Evolutionary conservation across 2,113 vertebrate genomes (phyloP).

Genomic region (Pomatorhinus ruficollis): DNA sequence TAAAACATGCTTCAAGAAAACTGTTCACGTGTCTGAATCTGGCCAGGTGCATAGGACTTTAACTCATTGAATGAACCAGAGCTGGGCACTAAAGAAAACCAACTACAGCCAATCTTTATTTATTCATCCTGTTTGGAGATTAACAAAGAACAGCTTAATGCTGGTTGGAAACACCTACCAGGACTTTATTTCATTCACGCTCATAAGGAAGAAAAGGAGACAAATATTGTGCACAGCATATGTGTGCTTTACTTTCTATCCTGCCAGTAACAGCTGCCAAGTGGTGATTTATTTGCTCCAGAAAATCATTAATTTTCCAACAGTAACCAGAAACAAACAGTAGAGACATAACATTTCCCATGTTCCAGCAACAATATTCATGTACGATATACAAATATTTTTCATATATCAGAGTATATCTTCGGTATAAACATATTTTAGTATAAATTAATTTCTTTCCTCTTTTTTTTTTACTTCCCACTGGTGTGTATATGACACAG

Average conservation of each 20-base stretch:
- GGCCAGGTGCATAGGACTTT: background rate
- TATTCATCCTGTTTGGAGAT: background rate
- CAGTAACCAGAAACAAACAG: slow-evolving; percentile 34
- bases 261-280: slow-evolving; percentile 58
- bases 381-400: background rate
- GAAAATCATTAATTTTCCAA: slow-evolving; percentile 45
- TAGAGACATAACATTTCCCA: background rate
- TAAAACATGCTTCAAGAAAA: background rate
- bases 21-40: background rate
- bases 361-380: background rate
- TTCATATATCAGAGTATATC: background rate
- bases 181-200: slow-evolving; percentile 2
- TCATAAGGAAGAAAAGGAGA: slow-evolving; percentile 3
- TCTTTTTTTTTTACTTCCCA: background rate
- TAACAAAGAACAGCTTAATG: background rate
- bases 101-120: background rate
- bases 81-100: background rate
- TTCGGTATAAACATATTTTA: background rate
- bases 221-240: slow-evolving; percentile 10
- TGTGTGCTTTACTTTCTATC: slow-evolving; percentile 40
- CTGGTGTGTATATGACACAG: background rate
- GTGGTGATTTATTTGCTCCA: slow-evolving; percentile 49
- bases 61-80: background rate
- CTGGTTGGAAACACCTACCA: background rate
- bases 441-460: background rate